Percentiles rank a stretch among this genome's conserved stretches.
phyloP scores from a whole-genome alignment of 2,888 invertebrate genomes.

The Eulithis prunata region DNA sequence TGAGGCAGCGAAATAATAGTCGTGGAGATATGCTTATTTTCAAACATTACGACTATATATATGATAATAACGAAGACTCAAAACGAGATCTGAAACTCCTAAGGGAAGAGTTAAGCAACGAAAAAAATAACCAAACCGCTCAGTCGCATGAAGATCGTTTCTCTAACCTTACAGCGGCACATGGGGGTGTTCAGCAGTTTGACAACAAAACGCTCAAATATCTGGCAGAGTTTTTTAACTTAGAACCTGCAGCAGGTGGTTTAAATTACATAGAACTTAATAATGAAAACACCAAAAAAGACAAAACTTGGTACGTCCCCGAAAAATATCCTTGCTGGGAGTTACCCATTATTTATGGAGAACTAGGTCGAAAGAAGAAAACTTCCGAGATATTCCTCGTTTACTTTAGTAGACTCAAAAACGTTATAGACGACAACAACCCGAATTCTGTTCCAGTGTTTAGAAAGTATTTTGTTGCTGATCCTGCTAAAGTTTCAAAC shows the following conservation, averaged over 20 bases:
- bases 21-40: conserved; percentile 38
- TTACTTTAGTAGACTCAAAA: conserved; percentile 52
- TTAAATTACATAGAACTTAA: conserved; percentile 29
- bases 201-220: conserved; percentile 40
- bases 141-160: neutral
- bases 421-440: conserved; percentile 52
- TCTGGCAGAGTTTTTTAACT: conserved; percentile 60
- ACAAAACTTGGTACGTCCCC: conserved; percentile 65
- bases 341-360: conserved; percentile 67
- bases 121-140: conserved; percentile 2
- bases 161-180: neutral
- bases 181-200: conserved; percentile 30
- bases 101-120: neutral
- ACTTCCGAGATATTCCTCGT: conserved; percentile 59
- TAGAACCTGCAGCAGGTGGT: conserved; percentile 57
- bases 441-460: conserved; percentile 19
- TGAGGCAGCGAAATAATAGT: conserved; percentile 4
- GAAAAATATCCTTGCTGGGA: conserved; percentile 73
- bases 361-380: conserved; percentile 46
- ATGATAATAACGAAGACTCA: conserved; percentile 42
- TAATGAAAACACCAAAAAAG: conserved; percentile 20
- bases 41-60: conserved; percentile 53
- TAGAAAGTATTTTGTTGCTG: conserved; percentile 17
- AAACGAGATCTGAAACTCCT: conserved; percentile 8
- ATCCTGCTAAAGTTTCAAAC: conserved; percentile 46